Base-by-base conservation (phyloP, 1,140 invertebrate species). In the Cardiocondyla obscurior region DNA sequence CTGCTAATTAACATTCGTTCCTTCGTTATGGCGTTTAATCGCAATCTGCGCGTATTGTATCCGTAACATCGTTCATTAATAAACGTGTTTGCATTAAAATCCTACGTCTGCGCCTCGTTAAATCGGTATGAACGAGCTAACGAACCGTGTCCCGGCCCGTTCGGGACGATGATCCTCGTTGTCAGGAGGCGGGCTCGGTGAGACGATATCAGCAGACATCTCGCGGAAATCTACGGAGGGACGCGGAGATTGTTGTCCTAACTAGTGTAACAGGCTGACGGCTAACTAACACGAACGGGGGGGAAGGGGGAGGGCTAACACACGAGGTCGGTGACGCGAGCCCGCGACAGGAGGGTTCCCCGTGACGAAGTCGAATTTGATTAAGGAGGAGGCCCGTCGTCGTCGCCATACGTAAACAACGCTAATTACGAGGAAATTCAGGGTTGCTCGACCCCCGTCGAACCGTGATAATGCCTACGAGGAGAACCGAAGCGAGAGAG, bases 341-440 rank as follows among this genome's bases (percentile, higher is more conserved):
- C 25, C 19, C 42, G 82, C 19, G 22, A 42, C 46, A 42, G 25
- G 25, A 33, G 19, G 19, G 76, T 85, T 85, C 44, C 36, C 81
- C 6, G 49, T 30, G 60, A 62, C 39, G 28, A 87, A 88, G 84
- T 84, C 85, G 85, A 76, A 90, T 89, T 86, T 88, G 87, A 88
- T 90, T 88, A 79, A 90, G 84, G 85, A 87, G 84, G 60, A 60
- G 39, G 49, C 62, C 19, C 39, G 55, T 30, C n/a, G 62, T 22
- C 84, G 74, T 44, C 36, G 55, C 8, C 72, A 33, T 79, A 36
- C 49, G 88, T 90, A 90, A 91, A 92, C 89, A 88, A 74, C 82
- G 53, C 84, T 89, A 86, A 91, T 90, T 90, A 90, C 83, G 87
- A 87, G 73, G 70, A 82, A 74, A 65, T 70, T 49, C 60, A 53